Evolutionary conservation across 2,113 vertebrate species (phyloP).

Genomic region (Mirounga angustirostris): DNA sequence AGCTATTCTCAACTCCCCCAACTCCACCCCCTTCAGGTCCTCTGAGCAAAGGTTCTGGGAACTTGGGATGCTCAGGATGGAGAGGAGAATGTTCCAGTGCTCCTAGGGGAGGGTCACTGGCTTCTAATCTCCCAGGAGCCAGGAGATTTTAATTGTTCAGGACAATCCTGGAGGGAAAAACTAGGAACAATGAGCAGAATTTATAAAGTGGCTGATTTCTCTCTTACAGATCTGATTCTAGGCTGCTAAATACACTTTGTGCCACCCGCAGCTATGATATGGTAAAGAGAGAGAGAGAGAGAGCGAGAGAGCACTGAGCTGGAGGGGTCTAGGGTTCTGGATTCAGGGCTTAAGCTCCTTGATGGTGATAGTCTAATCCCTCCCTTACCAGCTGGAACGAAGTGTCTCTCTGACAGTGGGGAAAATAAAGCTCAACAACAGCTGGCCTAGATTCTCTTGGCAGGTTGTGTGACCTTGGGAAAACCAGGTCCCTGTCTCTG

Average conservation of each 20-base stretch:
- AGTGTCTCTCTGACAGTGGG: background rate
- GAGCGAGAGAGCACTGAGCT: background rate
- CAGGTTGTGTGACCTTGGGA: background rate
- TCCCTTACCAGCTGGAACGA: background rate
- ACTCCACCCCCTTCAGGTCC: background rate
- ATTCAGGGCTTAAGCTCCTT: background rate
- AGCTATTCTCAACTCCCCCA: background rate
- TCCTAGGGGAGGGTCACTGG: background rate
- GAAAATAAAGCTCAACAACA: background rate
- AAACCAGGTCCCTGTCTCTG: background rate
- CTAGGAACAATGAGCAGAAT: background rate
- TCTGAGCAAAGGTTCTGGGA: background rate
- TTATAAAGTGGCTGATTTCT: background rate
- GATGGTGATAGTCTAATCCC: background rate
- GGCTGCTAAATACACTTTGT: background rate
- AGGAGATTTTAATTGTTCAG: conserved; percentile 1
- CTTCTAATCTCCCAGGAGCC: conserved; percentile 32
- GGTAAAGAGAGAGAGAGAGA: background rate
- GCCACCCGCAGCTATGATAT: background rate
- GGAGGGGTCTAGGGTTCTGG: background rate
- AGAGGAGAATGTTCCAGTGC: background rate
- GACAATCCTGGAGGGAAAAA: background rate
- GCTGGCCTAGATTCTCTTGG: background rate
- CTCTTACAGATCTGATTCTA: conserved; percentile 8
- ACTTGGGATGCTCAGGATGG: background rate